Evolutionary conservation across 2,113 vertebrate species (phyloP), one percentile per base, ranked within the genome.

Genomic region (Ovis canadensis): DNA sequence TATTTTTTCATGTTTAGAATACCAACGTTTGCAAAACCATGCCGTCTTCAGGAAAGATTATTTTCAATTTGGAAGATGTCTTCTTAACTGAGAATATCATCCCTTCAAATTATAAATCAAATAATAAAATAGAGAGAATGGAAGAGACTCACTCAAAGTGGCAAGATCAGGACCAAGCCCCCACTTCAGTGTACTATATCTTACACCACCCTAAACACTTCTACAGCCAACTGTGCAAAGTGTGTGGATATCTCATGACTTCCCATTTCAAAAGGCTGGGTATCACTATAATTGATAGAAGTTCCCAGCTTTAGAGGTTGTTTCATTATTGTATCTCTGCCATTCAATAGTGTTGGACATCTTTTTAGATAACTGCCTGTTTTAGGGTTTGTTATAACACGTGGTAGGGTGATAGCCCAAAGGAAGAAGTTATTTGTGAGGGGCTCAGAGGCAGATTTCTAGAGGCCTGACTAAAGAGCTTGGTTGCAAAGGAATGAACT

Each of bases 391-490:
- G 10, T 6, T 54, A 5, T 33, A 48, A 82, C 16, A 52, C 16
- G 3, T 0, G 45, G 19, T 3, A 57, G 2, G 27, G 27, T 12
- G 16, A 71, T 1, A 10, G 23, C 55, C 40, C 23, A 52, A 55
- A 52, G 55, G 25, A 19, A 9, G 89, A 25, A 17, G 45, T 55
- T 12, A 57, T 10, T n/a, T 52, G 57, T 43, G 40, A 50, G 10
- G 43, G 11, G 43, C 59, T 27, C 67, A 25, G 13, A 40, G 71
- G 25, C 5, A 29, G 59, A 54, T 59, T 87, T 54, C 3, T 11
- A 10, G 45, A 90, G 33, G 25, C 45, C 29, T 7, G 9, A 33
- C 36, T 11, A 48, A 67, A n/a, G 15, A 59, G n/a, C 13, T 9
- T 21, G 33, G 27, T 16, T 36, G 5, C 33, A 33, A 29, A 7